Evolutionary conservation across 2,113 vertebrate genomes (phyloP), one percentile per base, ranked within the genome.

Genomic region (Irena cyanogastra): DNA sequence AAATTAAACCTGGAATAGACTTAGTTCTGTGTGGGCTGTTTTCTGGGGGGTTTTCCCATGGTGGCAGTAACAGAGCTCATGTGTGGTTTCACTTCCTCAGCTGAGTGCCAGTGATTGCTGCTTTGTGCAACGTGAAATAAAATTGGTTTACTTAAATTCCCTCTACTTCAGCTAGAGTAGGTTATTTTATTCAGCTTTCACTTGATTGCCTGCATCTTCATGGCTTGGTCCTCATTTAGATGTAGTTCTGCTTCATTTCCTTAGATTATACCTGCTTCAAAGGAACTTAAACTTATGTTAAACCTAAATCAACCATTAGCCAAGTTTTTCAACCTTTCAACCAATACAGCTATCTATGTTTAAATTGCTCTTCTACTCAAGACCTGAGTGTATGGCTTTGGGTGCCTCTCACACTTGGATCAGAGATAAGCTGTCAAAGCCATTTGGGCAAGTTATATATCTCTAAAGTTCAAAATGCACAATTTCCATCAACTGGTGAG

Each of bases 171-270:
- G 44, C 80, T 60, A 33, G 50, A 86, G 56, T 27, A 39, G 30
- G 30, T 49, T 77, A 61, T 90, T 92, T 94, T 74, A 85, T 65
- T 60, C 76, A 57, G 60, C 60, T 86, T 81, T 86, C 64, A 78
- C 56, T 87, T 93, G 85, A 86, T 41, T 86, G 64, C 82, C 69
- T 78, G 23, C 57, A 30, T 90, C 68, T 77, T 80, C 88, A 47
- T 44, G 47, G 60, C 49, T 87, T 69, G 27, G 53, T 77, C 64
- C 44, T 95, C 71, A 54, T 93, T 88, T 90, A 77, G 79, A 17
- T 86, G 72, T 39, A 70, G 68, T 86, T 96, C 56, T 90, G 87
- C 90, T 90, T 97, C 69, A 81, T 94, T 97, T 96, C 82, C 49
- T 95, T 90, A 49, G 31, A 74, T 93, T 94, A 82, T 81, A 92